A percentile compares a stretch with the other conserved stretches of the same genome.
These are phyloP conservation scores for Leptopilina boulardi DNA, from an alignment of 1,140 invertebrate species.

Conservation along the genomic window DNA sequence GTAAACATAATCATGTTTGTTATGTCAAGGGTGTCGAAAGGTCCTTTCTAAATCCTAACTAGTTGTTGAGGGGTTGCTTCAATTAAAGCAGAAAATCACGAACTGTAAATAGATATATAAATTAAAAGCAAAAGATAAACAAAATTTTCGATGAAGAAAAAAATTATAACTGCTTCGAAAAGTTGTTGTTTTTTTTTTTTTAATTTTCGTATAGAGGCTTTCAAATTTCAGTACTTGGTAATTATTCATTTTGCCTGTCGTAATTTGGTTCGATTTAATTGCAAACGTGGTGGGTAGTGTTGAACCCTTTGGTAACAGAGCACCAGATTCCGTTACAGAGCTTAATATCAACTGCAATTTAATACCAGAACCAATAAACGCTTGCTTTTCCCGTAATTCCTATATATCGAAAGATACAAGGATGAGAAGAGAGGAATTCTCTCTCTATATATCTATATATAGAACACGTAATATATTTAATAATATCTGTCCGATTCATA, in stretches of 20 bases:
- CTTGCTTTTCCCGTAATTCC: constrained; percentile 15
- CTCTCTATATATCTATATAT: not conserved
- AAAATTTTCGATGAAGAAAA: no score
- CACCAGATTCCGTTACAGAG: constrained; percentile 25
- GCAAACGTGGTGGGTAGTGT: not conserved
- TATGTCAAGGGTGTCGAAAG: constrained; percentile 1
- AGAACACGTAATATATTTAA: constrained; percentile 12
- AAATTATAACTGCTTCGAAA: no score
- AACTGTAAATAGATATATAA: not conserved
- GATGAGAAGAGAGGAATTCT: not conserved
- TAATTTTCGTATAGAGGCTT: not conserved
- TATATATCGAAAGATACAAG: not conserved
- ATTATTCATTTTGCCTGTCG: not conserved
- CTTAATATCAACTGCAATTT: constrained; percentile 32
- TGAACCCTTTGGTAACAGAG: constrained; percentile 22
- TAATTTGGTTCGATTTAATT: constrained; percentile 32
- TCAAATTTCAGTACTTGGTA: not conserved
- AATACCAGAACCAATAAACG: constrained; percentile 15
- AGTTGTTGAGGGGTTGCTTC: not conserved
- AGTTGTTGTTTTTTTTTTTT: no score
- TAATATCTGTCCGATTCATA: not conserved
- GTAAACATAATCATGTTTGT: constrained; percentile 1
- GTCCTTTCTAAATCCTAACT: constrained; percentile 6
- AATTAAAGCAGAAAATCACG: constrained; percentile 1
- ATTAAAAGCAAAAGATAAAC: not conserved